Conservation (phyloP, 2,797 vertebrate genomes). For the Macropodus opercularis region DNA sequence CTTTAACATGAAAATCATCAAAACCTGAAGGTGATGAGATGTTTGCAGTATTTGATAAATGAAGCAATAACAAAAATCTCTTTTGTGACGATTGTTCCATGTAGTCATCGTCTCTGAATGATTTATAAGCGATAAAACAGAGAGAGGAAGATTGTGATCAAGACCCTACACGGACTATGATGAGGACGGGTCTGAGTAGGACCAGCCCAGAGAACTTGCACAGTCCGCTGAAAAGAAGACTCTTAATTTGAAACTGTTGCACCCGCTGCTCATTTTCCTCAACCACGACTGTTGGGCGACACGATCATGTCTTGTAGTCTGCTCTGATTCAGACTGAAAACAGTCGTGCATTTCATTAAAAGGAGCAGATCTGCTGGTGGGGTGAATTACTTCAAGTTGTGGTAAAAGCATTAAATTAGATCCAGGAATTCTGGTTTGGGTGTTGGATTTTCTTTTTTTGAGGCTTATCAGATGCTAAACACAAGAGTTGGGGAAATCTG, state of each 20-base stretch:
- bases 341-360: too few relatives aligned
- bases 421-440: not conserved
- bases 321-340: not conserved
- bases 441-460: not conserved
- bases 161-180: too few relatives aligned
- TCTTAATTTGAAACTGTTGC: too few relatives aligned
- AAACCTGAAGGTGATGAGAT: constrained; percentile 33
- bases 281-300: not conserved
- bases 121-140: too few relatives aligned
- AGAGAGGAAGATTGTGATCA: too few relatives aligned
- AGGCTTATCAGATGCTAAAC: not conserved
- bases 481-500: not conserved
- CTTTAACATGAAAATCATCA: constrained; percentile 19
- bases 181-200: too few relatives aligned
- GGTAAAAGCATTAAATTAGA: not conserved
- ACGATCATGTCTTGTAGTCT: not conserved
- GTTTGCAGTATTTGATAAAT: constrained; percentile 2
- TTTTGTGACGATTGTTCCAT: too few relatives aligned
- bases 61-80: too few relatives aligned
- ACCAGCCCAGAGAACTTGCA: too few relatives aligned
- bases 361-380: not conserved
- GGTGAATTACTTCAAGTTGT: not conserved
- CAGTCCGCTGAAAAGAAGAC: too few relatives aligned
- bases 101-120: too few relatives aligned
- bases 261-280: not conserved